Base-by-base conservation (phyloP, 1,140 invertebrate species). In the Berghia stephanieae region DNA sequence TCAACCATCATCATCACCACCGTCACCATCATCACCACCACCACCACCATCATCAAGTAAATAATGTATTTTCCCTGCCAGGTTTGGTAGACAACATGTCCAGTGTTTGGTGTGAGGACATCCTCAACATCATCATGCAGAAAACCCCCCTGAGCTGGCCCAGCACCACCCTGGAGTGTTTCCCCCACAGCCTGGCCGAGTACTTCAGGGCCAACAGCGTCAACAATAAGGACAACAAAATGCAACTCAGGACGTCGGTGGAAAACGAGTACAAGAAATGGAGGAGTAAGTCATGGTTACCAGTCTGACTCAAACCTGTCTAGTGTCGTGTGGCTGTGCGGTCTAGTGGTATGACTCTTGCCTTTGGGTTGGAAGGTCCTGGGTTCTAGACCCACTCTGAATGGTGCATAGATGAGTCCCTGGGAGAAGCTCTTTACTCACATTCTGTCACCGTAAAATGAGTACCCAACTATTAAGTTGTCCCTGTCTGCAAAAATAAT, bases 141-240 rank as follows among this genome's bases (percentile, higher is more conserved):
- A 95, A 95, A 85, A 98, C 97, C 0, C 96, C 96, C 0, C 96
- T 98, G 88, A 94, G 94, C 70, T 98, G 96, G 97, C 95, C 96
- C 0, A 93, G 94, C 79, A 96, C 97, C 85, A 98, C 96, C 0
- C 89, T 98, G 1, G 93, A 94, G 78, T 97, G 95, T 85, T 98
- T 99, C 86, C 97, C 97, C 0, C 52, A 93, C 0, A 94, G 94
- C 6, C 90, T 98, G 0, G 93, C 93, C 36, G 96, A 98, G 80
- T 98, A 97, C 86, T 95, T 94, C 86, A 92, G 93, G 70, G 93
- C 87, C 75, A 87, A 87, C 55, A 73, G 95, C 86, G 92, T 94
- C n/a, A 92, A 93, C 0, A 93, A 75, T 34, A 75, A 94, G 84
- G 96, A 98, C 86, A 96, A 96, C 83, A 97, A 97, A 84, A 94